Conservation (phyloP, 2,113 vertebrate genomes). For the Mormyrus lacerda region DNA sequence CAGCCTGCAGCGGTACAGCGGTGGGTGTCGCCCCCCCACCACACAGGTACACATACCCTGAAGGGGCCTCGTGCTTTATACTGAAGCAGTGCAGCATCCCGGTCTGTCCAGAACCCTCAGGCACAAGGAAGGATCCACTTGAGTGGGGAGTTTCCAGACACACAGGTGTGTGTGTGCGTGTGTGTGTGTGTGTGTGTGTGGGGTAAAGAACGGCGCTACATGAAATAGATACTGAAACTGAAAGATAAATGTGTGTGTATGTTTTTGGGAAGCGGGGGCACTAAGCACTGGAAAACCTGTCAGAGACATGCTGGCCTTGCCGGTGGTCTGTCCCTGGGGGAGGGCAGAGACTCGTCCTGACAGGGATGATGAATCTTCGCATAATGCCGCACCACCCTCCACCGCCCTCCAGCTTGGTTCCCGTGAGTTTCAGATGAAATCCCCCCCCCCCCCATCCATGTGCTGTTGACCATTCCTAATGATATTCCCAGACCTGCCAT, state of each 20-base stretch:
- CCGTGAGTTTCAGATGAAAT: not conserved
- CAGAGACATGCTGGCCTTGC: constrained; percentile 21
- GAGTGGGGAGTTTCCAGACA: not conserved
- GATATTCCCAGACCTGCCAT: not conserved
- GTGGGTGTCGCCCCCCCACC: not conserved
- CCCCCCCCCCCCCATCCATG: not conserved
- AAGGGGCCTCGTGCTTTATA: not conserved
- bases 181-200: not conserved
- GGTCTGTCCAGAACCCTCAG: not conserved
- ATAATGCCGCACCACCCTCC: constrained; percentile 19
- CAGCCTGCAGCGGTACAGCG: not conserved
- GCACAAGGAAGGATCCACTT: not conserved
- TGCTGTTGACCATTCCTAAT: not conserved
- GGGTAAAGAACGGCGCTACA: not conserved
- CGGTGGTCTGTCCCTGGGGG: constrained; percentile 31
- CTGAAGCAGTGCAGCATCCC: not conserved
- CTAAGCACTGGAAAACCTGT: constrained; percentile 23
- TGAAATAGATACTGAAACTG: not conserved
- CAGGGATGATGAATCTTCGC: constrained; percentile 59
- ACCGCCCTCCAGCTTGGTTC: not conserved
- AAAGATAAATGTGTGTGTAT: not conserved
- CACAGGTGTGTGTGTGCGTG: not conserved
- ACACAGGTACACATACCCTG: not conserved
- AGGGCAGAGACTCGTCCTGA: constrained; percentile 33
- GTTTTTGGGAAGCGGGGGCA: not conserved